Conservation (phyloP, 2,113 vertebrate species). For the Eonycteris spelaea region DNA sequence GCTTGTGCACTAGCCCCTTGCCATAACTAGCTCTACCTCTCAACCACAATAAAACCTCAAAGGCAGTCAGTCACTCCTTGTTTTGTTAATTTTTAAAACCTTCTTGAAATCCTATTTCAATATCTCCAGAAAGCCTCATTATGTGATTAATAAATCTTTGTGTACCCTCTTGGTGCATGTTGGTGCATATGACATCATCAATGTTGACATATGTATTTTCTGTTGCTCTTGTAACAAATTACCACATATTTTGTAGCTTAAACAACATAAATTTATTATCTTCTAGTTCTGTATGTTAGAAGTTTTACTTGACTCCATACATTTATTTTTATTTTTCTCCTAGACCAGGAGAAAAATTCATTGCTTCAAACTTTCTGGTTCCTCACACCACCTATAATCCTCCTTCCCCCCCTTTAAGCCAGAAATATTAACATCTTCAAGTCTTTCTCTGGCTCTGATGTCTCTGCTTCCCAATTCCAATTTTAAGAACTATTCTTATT, state of each 20-base stretch:
- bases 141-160: neutral
- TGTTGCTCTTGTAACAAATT: neutral
- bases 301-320: neutral
- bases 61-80: neutral
- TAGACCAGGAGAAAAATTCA: neutral
- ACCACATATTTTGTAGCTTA: neutral
- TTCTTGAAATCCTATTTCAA: neutral
- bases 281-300: neutral
- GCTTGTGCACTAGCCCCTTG: neutral
- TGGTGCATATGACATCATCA: neutral
- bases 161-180: neutral
- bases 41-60: neutral
- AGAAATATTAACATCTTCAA: neutral
- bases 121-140: neutral
- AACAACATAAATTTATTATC: neutral
- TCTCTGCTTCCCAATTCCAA: neutral
- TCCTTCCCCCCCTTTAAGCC: neutral
- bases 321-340: neutral
- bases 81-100: neutral
- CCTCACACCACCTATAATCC: neutral
- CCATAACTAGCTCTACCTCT: neutral
- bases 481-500: neutral
- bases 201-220: neutral
- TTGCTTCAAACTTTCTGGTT: neutral
- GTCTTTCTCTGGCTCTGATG: neutral